Evolutionary conservation across 2,888 invertebrate genomes (phyloP), one percentile per base, ranked within the genome.

Genomic region (Drosophila kambysellisi): DNA sequence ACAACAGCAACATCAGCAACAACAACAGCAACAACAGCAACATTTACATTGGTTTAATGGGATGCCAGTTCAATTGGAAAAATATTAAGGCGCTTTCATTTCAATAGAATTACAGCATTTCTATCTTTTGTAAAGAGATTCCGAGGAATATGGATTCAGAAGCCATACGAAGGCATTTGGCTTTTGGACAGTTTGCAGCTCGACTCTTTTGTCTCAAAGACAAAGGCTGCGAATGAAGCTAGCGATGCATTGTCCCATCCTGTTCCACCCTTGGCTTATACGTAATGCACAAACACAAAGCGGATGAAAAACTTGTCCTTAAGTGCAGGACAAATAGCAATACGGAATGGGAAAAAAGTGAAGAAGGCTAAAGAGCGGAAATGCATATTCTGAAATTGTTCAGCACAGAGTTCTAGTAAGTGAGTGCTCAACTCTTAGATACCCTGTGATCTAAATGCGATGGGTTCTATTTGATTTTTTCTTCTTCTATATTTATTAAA

Each of bases 331-430:
- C 67, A 79, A 79, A 79, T 68, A 76, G 64, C 39, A 54, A 33
- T 48, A 50, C 65, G 57, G 51, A 54, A 61, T 54, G 50, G 70
- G 51, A 29, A 39, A 57, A 57, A 51, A 64, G 43, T 30, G 2
- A 37, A 48, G 11, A 48, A 48, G 48, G 29, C 32, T 43, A 52
- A 32, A 50, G 43, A 54, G 41, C 29, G 43, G 29, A 56, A 77
- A 71, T 75, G 63, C 73, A 79, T 73, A 81, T 76, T 74, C 61
- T 74, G 11, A 76, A 82, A 77, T 85, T 85, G 74, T 70, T 74
- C 77, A 74, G 17, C 37, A 62, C 51, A 53, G 53, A 63, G 74
- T 76, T 68, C 63, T 57, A 67, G 32, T 51, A 43, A 56, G 25
- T n/a, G 50, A 29, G 17, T 20, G 9, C 12, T 7, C n/a, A 41